Conservation (phyloP, 2,113 vertebrate species). For the Lampris incognitus region DNA sequence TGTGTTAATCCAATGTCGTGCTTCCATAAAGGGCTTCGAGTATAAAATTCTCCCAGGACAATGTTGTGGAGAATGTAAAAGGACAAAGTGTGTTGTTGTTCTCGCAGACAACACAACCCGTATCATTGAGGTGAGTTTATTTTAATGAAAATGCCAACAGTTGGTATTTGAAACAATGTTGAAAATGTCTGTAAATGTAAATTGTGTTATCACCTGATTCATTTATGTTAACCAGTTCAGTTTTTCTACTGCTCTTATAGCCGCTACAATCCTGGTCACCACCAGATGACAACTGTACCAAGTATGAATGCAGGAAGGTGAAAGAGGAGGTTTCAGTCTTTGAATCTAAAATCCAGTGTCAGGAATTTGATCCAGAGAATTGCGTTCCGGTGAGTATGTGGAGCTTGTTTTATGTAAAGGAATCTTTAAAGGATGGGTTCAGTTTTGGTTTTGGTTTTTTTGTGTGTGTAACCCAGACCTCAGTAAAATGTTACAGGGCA, state of each 20-base stretch:
- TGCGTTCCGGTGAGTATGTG: slow-evolving; percentile 83
- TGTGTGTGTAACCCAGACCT: too few relatives aligned
- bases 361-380: slow-evolving; percentile 64
- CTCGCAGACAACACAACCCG: slow-evolving; percentile 46
- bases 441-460: too few relatives aligned
- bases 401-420: neutral
- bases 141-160: neutral
- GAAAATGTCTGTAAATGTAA: neutral
- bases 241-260: slow-evolving; percentile 69
- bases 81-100: slow-evolving; percentile 72
- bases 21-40: slow-evolving; percentile 73
- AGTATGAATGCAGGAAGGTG: slow-evolving; percentile 79
- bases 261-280: slow-evolving; percentile 76
- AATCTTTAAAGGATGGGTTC: neutral
- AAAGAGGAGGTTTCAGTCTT: slow-evolving; percentile 55
- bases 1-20: neutral
- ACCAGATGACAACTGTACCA: slow-evolving; percentile 74
- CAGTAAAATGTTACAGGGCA: too few relatives aligned
- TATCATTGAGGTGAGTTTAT: slow-evolving; percentile 68
- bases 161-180: neutral
- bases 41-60: slow-evolving; percentile 56
- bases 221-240: slow-evolving; percentile 1
- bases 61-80: slow-evolving; percentile 86
- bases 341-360: slow-evolving; percentile 68
- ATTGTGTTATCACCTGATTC: neutral